A percentile compares a stretch with the other conserved stretches of the same genome.
Evolutionary conservation across 2,797 vertebrate species (phyloP).

Genomic region (Otolemur crassicaudatus): DNA sequence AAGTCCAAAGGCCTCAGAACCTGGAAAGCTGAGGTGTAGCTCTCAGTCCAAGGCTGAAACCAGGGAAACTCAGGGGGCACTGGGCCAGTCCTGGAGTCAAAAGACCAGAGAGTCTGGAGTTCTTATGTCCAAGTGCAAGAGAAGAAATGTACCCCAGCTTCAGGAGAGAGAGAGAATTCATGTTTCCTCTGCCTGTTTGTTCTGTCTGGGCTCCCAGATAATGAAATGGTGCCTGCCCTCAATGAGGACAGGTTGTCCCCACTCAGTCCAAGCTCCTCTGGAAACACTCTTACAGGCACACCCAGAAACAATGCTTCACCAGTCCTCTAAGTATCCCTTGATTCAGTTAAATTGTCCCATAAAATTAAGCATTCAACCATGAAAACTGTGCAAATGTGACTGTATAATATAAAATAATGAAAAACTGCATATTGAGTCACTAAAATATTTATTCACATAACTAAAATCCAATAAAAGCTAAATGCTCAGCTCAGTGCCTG

Average conservation of each 20-base stretch:
- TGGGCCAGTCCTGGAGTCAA: too few relatives aligned
- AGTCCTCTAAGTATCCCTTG: too few relatives aligned
- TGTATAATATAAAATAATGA: neutral
- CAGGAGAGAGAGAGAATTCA: neutral
- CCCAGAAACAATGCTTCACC: neutral
- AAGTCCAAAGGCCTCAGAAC: neutral
- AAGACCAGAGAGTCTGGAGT: too few relatives aligned
- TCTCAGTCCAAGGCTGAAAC: neutral
- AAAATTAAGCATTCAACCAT: neutral
- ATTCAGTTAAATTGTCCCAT: neutral
- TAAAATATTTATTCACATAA: constrained; percentile 3
- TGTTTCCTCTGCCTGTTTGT: neutral
- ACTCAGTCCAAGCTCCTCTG: neutral
- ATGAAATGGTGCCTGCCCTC: neutral
- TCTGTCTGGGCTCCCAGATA: neutral
- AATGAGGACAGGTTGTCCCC: neutral
- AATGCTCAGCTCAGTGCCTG: too few relatives aligned
- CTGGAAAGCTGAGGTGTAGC: neutral
- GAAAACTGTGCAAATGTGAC: constrained; percentile 8
- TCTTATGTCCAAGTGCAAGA: too few relatives aligned
- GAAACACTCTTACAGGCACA: neutral
- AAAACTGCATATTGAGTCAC: neutral
- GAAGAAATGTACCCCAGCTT: neutral
- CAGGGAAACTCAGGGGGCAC: neutral
- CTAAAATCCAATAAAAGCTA: neutral